Base-by-base conservation (phyloP, 2,888 invertebrate genomes). In the Drosophila pseudotalamancana region DNA sequence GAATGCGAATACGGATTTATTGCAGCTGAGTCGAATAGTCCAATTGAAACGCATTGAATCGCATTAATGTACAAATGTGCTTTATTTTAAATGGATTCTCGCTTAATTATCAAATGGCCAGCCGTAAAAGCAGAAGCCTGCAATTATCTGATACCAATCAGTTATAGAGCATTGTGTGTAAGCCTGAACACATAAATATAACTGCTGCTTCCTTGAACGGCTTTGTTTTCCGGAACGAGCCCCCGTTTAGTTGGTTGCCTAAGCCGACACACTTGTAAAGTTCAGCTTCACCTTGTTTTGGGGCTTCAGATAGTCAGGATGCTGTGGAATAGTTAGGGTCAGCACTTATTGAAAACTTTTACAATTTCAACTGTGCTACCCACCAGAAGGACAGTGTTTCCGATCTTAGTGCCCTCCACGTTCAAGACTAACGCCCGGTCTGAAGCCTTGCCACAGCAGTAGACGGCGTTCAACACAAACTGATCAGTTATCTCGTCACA, bases 1-100 rank as follows among this genome's bases (percentile, higher is more conserved):
- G 83, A 85, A 85, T 75, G 60, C 42, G 64, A 78, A 87, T n/a
- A n/a, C n/a, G n/a, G n/a, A 81, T 81, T 85, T 81, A 81, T 81
- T 87, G 83, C 88, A 63, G 61, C 39, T 42, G 54, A 59, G n/a
- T 27, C 23, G 8, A 32, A 16, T 49, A 54, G 69, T 60, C 23
- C 56, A 45, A 45, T 68, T 60, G 46, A 53, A 73, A 27, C 57
- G 71, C 18, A 18, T 19, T 45, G 42, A 43, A 74, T 57, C 74
- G 50, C 63, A 62, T 59, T 55, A 43, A 49, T 56, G 42, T 43
- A 37, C 8, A 18, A 19, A 18, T 16, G 21, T 64, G 8, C n/a
- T n/a, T n/a, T 29, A 29, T 50, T 67, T 50, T 31, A 49, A 61
- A 29, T 25, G 14, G 31, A 31, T 73, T 61, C 42, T 62, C 65